phyloP scores from a whole-genome alignment of 2,888 invertebrate genomes.

The Drosophila putrida region DNA sequence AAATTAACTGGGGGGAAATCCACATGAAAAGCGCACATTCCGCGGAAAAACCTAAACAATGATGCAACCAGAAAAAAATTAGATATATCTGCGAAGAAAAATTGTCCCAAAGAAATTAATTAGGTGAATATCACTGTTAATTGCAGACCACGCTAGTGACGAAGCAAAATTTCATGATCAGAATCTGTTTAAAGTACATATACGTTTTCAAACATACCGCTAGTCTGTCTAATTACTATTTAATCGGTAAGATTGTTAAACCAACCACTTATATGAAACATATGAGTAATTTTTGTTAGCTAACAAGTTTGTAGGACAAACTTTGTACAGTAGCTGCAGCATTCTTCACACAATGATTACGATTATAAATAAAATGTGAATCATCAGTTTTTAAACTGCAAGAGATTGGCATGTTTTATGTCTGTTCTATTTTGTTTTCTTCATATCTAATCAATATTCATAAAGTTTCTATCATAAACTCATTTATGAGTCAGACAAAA shows the following conservation, averaged over 20 bases:
- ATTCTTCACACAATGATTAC: not conserved
- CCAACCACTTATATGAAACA: not conserved
- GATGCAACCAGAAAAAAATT: slow-evolving; percentile 10
- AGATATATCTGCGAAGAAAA: not conserved
- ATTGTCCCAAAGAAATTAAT: too few species aligned
- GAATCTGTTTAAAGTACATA: not conserved
- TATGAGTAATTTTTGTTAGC: not conserved
- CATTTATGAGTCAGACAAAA: slow-evolving; percentile 27
- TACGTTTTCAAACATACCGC: not conserved
- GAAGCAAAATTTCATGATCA: not conserved
- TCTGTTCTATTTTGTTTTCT: not conserved
- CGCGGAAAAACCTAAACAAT: slow-evolving; percentile 1
- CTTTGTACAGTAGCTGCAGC: not conserved
- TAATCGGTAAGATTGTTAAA: not conserved
- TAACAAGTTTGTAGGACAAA: not conserved
- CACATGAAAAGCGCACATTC: slow-evolving; percentile 21
- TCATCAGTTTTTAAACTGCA: slow-evolving; percentile 6
- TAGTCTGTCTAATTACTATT: not conserved
- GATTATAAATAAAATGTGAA: slow-evolving; percentile 21
- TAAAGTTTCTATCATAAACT: slow-evolving; percentile 26
- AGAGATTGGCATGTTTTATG: not conserved
- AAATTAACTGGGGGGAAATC: slow-evolving; percentile 36
- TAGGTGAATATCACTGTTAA: too few species aligned
- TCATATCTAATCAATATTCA: slow-evolving; percentile 35
- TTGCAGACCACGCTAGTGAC: too few species aligned